Percentiles rank a stretch among this genome's conserved stretches.
Conservation (phyloP, 1,140 invertebrate genomes). For the Gonatopus flavifemur region DNA sequence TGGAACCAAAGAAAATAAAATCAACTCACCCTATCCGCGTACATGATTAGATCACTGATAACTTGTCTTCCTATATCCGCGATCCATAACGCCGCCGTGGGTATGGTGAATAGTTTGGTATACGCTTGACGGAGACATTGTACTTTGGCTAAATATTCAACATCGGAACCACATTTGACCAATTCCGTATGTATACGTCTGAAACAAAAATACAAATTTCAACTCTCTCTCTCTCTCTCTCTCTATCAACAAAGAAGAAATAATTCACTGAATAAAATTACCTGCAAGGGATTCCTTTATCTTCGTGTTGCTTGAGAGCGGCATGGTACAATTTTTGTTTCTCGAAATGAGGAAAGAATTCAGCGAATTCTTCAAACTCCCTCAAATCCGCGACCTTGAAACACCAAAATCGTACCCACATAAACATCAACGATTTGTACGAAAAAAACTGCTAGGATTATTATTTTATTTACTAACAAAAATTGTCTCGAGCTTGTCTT, state of each 20-base stretch:
- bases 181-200: conserved; percentile 81
- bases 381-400: conserved; percentile 83
- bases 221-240: no score
- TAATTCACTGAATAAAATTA: conserved; percentile 28
- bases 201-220: conserved; percentile 23
- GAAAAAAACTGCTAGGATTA: no score
- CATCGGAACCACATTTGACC: conserved; percentile 84
- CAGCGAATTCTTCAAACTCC: conserved; percentile 83
- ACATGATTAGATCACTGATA: conserved; percentile 83
- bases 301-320: conserved; percentile 75
- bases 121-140: conserved; percentile 88
- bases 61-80: conserved; percentile 84
- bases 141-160: conserved; percentile 93
- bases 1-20: conserved; percentile 6
- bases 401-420: no score
- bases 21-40: conserved; percentile 76
- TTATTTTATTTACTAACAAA: no score
- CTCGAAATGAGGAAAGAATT: conserved; percentile 74
- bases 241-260: no score
- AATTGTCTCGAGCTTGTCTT: no score
- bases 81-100: conserved; percentile 78
- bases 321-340: conserved; percentile 78
- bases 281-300: conserved; percentile 78
- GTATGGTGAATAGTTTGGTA: conserved; percentile 72
- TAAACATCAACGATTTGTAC: no score